Base-by-base conservation (phyloP, 2,113 vertebrate genomes). In the Chascanopsetta lugubris region DNA sequence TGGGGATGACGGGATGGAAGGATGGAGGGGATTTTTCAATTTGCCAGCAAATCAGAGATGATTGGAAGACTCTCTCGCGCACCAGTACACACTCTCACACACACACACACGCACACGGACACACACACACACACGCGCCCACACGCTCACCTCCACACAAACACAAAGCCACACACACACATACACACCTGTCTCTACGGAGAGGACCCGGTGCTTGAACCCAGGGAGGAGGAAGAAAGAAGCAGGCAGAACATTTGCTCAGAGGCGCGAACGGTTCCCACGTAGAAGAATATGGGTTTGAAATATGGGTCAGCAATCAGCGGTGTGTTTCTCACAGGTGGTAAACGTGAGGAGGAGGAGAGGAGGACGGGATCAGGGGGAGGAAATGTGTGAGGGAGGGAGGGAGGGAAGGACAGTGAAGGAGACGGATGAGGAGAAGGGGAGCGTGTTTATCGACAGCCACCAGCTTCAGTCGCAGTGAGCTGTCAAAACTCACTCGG, bases 1-100 rank as follows among this genome's bases (percentile, higher is more conserved):
- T 67, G 6, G 75, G 69, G 77, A 79, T 61, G 63, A 64, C n/a
- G 36, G 59, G 55, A 79, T 72, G 71, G 69, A 48, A 54, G 74
- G 82, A 84, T 63, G 68, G 61, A 74, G 64, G 61, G 68, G 68
- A 77, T 80, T 84, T 88, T 85, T 85, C 72, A 84, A 87, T 88
- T 89, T 83, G 69, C 79, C 82, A 81, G 51, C 58, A 86, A 87
- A 85, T 85, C 72, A 61, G 57, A 80, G 70, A 86, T 66, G 85
- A 86, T 72, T 82, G 81, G 74, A 87, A 78, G 36, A 57, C 30
- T 43, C 79, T 77, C 78, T 59, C 11, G 1, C 17, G 45, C 54
- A 53, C 29, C 34, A 29, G 55, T 20, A 24, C 48, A 53, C 46
- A 73, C 57, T 46, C 20, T 12, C 53, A 58, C 66, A 7, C 43